Evolutionary conservation across 2,797 vertebrate species (phyloP), one percentile per base, ranked within the genome.

Genomic region (Premnoplex brunnescens): DNA sequence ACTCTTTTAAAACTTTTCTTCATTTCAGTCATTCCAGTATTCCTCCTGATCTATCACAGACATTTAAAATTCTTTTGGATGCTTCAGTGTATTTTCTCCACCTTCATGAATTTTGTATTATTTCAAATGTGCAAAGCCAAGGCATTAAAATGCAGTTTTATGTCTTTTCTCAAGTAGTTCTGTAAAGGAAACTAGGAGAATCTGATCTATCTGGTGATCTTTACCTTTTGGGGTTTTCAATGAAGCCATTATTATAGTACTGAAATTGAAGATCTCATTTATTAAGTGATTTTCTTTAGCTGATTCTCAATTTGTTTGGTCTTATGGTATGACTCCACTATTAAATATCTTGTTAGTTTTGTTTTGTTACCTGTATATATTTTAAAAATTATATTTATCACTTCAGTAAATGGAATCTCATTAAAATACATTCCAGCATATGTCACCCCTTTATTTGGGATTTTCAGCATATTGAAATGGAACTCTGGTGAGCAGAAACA

Each of bases 61-160:
- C 30, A 77, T 93, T 82, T 93, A 82, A 82, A 90, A 68, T 95
- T 93, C 54, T 89, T 96, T 89, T 91, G 81, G 60, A 72, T 85
- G 43, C 41, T 68, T 94, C 51, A 63, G 37, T 79, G 21, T 64
- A 74, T 96, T 94, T 96, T 89, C 66, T 91, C 43, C n/a, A 78
- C 43, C 41, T 85, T 94, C 49, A 89, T 55, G 26, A 74, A 81
- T 92, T 94, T 88, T 88, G 30, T 82, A 93, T 94, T 76, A 69
- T 93, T 93, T 77, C 69, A 73, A 32, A 34, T 41, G 52, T 72
- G 37, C n/a, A 80, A 91, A 90, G n/a, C 17, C 17, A 91, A 85
- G 62, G 43, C 20, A 80, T 78, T 94, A 85, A 95, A 91, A 82
- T 66, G 77, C 19, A 71, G 63, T 63, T 89, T 90, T 62, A 55